phyloP scores from a whole-genome alignment of 2,888 invertebrate genomes.

The Phengaris alcon region DNA sequence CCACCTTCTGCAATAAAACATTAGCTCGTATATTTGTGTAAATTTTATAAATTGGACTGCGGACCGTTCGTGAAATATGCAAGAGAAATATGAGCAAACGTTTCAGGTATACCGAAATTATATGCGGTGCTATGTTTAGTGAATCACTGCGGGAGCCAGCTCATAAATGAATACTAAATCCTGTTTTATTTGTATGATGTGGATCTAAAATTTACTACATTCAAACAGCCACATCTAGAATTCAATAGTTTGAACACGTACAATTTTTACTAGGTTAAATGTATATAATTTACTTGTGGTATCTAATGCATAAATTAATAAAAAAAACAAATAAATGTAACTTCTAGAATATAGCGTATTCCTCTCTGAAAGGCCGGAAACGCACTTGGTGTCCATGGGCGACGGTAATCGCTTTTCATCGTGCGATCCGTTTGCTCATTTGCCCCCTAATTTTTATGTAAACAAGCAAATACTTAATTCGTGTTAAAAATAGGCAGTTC shows the following conservation, averaged over 20 bases:
- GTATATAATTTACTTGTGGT: neutral
- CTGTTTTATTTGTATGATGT: neutral
- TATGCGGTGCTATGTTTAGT: constrained; percentile 34
- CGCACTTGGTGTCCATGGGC: too few relatives aligned
- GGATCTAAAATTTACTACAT: neutral
- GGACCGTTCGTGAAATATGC: constrained; percentile 67
- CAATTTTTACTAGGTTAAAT: neutral
- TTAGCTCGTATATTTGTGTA: constrained; percentile 36
- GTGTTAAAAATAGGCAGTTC: too few relatives aligned
- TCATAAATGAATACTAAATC: constrained; percentile 5
- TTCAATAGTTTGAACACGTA: neutral
- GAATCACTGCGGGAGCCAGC: neutral
- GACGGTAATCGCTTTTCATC: too few relatives aligned
- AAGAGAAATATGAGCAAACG: constrained; percentile 57
- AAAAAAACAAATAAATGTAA: too few relatives aligned
- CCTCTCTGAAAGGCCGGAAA: too few relatives aligned
- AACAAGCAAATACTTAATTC: too few relatives aligned
- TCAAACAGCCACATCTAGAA: neutral
- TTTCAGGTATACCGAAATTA: constrained; percentile 51
- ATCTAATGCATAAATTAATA: too few relatives aligned
- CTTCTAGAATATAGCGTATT: too few relatives aligned
- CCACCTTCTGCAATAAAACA: constrained; percentile 1
- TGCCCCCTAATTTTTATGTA: too few relatives aligned
- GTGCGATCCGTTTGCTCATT: too few relatives aligned
- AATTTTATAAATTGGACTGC: constrained; percentile 57